A percentile compares a stretch with the other conserved stretches of the same genome.
Evolutionary conservation across 2,797 vertebrate species (phyloP).

Genomic region (Atherinosoma microstoma): DNA sequence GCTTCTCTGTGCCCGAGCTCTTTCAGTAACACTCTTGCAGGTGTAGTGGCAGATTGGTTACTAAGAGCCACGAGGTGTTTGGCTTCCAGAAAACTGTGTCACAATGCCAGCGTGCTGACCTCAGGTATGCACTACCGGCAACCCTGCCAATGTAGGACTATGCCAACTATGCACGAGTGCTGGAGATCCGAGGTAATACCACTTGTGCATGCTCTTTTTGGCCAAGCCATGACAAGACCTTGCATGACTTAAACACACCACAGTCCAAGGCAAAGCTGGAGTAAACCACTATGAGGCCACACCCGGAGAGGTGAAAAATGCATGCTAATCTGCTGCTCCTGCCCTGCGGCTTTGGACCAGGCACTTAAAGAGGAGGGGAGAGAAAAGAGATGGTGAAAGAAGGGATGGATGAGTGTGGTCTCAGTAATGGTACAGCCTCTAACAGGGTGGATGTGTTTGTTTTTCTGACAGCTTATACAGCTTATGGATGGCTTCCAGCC

Average conservation of each 20-base stretch:
- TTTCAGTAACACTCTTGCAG: constrained; percentile 19
- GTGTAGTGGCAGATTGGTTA: constrained; percentile 33
- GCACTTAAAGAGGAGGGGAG: constrained; percentile 8
- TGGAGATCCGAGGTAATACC: constrained; percentile 42
- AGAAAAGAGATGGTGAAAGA: constrained; percentile 46
- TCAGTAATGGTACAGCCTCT: constrained; percentile 51
- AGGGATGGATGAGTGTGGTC: constrained; percentile 70
- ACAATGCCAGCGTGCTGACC: constrained; percentile 40
- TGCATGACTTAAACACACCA: constrained; percentile 60
- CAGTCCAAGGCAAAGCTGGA: constrained; percentile 62
- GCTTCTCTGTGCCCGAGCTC: neutral
- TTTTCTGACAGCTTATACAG: constrained; percentile 69
- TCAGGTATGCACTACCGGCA: constrained; percentile 48
- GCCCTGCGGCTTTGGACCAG: constrained; percentile 56
- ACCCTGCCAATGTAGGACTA: constrained; percentile 29
- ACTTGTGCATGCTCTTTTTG: neutral
- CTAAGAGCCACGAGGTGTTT: constrained; percentile 27
- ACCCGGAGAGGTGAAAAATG: constrained; percentile 66
- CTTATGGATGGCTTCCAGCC: constrained; percentile 47
- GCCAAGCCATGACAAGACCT: constrained; percentile 57
- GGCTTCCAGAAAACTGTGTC: constrained; percentile 23
- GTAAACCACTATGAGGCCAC: constrained; percentile 62
- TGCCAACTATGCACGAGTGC: constrained; percentile 7
- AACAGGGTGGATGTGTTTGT: constrained; percentile 70
- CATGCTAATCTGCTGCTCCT: constrained; percentile 51